Conservation (phyloP, 2,113 vertebrate genomes). For the Leucopsar rothschildi region DNA sequence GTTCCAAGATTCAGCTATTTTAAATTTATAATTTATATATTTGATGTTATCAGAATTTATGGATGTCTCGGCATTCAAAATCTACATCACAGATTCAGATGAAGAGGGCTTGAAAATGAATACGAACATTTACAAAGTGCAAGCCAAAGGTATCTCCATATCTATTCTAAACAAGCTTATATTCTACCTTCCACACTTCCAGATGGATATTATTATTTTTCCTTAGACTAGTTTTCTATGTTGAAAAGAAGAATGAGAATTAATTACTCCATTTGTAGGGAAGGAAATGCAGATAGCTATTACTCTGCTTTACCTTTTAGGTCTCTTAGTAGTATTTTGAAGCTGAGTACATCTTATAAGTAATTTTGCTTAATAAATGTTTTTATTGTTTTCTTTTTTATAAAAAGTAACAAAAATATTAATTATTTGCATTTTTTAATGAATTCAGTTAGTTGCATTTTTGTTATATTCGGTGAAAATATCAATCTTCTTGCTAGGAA, state of each 20-base stretch:
- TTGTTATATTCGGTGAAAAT: background rate
- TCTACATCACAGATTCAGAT: background rate
- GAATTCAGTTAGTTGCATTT: background rate
- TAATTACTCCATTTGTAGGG: background rate
- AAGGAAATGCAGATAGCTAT: background rate
- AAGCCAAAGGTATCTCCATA: background rate
- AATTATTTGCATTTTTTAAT: background rate
- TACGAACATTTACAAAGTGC: background rate
- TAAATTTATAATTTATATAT: background rate
- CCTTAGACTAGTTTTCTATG: background rate
- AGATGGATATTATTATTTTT: background rate
- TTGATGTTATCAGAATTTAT: background rate
- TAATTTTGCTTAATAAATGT: background rate
- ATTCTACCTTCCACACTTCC: background rate
- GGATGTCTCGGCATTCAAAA: background rate
- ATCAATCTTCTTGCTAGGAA: background rate
- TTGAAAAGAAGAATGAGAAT: background rate
- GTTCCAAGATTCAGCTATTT: background rate
- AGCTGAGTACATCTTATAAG: background rate
- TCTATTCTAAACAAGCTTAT: background rate
- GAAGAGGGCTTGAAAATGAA: background rate
- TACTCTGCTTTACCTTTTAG: background rate
- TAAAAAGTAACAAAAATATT: background rate
- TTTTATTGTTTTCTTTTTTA: background rate
- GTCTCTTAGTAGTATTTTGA: background rate